Conservation (phyloP, 2,888 invertebrate genomes). For the Leptopilina syphax region DNA sequence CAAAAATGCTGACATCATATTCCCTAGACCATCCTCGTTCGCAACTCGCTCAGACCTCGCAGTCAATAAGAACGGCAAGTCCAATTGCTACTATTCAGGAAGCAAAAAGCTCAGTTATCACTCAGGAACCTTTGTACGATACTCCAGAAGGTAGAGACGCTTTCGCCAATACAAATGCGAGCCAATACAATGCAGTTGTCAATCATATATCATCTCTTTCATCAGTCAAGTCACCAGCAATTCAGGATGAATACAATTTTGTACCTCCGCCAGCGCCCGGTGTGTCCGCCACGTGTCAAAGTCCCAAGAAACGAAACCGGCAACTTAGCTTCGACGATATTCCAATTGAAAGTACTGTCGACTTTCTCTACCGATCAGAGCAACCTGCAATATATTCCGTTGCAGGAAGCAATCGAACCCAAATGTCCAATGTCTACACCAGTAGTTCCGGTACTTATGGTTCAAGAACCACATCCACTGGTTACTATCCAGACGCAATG, state of each 20-base stretch:
- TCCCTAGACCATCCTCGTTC: slow-evolving; percentile 69
- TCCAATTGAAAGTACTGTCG: slow-evolving; percentile 70
- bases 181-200: slow-evolving; percentile 62
- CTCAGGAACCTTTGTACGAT: slow-evolving; percentile 73
- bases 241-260: slow-evolving; percentile 76
- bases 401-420: slow-evolving; percentile 84
- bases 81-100: slow-evolving; percentile 71
- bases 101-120: slow-evolving; percentile 57
- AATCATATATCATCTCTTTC: slow-evolving; percentile 80
- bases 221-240: slow-evolving; percentile 78
- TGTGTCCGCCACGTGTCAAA: slow-evolving; percentile 73
- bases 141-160: slow-evolving; percentile 72
- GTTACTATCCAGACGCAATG: slow-evolving; percentile 83
- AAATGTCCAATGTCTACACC: slow-evolving; percentile 87
- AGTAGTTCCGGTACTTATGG: slow-evolving; percentile 82
- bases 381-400: slow-evolving; percentile 86
- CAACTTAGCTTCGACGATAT: slow-evolving; percentile 66
- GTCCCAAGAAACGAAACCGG: slow-evolving; percentile 76
- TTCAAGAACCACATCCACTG: slow-evolving; percentile 78
- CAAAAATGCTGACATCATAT: slow-evolving; percentile 71
- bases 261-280: slow-evolving; percentile 79
- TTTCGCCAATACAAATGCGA: slow-evolving; percentile 62
- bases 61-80: slow-evolving; percentile 64
- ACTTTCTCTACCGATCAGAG: slow-evolving; percentile 78
- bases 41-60: slow-evolving; percentile 61